A percentile compares a stretch with the other conserved stretches of the same genome.
phyloP scores from a whole-genome alignment of 30 jellyfish, hydroid and myxozoan species.

The Turritopsis dohrnii region DNA sequence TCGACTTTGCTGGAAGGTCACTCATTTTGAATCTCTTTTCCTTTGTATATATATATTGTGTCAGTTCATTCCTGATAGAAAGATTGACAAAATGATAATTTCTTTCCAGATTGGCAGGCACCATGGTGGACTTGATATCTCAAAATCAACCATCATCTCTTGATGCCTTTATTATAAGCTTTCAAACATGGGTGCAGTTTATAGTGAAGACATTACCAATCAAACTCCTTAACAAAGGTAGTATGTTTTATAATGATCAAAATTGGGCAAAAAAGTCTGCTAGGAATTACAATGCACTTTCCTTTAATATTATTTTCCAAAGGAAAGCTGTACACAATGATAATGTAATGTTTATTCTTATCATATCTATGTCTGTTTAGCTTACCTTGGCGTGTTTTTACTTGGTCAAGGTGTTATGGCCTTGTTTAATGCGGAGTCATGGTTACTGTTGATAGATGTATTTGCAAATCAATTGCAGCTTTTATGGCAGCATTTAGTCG shows the following conservation, averaged over 20 bases:
- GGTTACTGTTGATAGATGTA: constrained; percentile 81
- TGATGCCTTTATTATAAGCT: constrained; percentile 84
- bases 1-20: constrained; percentile 98
- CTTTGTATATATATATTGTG: not conserved
- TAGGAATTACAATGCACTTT: too few species aligned
- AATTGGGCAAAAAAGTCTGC: too few species aligned
- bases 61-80: not conserved
- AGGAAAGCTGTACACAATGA: too few species aligned
- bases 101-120: constrained; percentile 59
- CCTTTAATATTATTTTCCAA: too few species aligned
- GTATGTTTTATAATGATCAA: not conserved
- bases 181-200: constrained; percentile 91
- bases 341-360: not conserved
- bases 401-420: constrained; percentile 93
- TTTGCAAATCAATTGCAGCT: constrained; percentile 67
- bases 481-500: constrained; percentile 85
- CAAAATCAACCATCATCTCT: constrained; percentile 94
- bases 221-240: constrained; percentile 78
- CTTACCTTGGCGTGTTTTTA: constrained; percentile 80
- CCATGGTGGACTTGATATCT: constrained; percentile 86
- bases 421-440: constrained; percentile 81
- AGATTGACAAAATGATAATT: not conserved
- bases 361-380: constrained; percentile 25
- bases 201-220: constrained; percentile 83
- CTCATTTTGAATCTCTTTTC: not conserved